Conservation (phyloP, 2,888 invertebrate genomes). For the Drosophila diplacantha region DNA sequence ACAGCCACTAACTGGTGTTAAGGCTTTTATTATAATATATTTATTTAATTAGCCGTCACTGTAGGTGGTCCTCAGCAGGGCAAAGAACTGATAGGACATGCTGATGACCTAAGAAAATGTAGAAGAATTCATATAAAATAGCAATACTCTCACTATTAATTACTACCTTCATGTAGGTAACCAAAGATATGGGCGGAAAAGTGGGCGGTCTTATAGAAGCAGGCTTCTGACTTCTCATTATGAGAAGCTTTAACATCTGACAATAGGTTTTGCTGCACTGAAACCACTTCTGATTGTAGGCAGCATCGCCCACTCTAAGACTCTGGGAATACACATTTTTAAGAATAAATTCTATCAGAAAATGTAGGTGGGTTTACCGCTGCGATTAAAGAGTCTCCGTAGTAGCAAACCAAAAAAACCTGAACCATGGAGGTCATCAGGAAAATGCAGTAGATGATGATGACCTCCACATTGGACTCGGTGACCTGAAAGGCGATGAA, state of each 20-base stretch:
- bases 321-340: slow-evolving; percentile 22
- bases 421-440: slow-evolving; percentile 70
- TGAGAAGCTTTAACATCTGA: slow-evolving; percentile 60
- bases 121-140: background rate
- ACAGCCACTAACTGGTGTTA: background rate
- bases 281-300: slow-evolving; percentile 73
- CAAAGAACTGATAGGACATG: slow-evolving; percentile 73
- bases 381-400: slow-evolving; percentile 69
- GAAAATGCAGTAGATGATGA: slow-evolving; percentile 70
- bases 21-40: background rate
- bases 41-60: slow-evolving; percentile 7
- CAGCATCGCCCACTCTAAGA: slow-evolving; percentile 64
- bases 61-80: slow-evolving; percentile 61
- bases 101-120: slow-evolving; percentile 58
- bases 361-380: slow-evolving; percentile 19
- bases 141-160: background rate
- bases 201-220: slow-evolving; percentile 70
- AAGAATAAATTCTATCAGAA: no score
- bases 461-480: slow-evolving; percentile 62
- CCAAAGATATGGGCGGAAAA: slow-evolving; percentile 71
- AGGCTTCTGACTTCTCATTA: slow-evolving; percentile 68
- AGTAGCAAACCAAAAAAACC: slow-evolving; percentile 73
- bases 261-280: slow-evolving; percentile 60
- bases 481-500: slow-evolving; percentile 75
- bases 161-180: slow-evolving; percentile 71